A percentile compares a stretch with the other conserved stretches of the same genome.
These are phyloP conservation scores for Chitala chitala DNA, from an alignment of 2,113 vertebrate genomes.

Conservation along the genomic window DNA sequence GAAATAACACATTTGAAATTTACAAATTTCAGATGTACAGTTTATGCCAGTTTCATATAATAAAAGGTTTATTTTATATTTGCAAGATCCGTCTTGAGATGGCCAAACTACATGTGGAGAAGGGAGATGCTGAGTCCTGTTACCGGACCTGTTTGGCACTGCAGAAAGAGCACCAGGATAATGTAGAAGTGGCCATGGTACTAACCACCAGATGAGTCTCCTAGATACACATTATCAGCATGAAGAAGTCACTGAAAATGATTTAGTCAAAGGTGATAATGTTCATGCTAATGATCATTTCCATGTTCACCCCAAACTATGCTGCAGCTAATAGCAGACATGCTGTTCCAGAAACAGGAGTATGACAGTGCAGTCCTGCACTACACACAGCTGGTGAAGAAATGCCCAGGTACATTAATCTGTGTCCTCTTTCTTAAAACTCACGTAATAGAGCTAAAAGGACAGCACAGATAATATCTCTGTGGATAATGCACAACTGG, in stretches of 20 bases:
- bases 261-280: too few relatives aligned
- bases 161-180: conserved; percentile 42
- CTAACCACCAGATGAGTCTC: neutral
- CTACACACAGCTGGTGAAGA: conserved; percentile 48
- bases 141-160: conserved; percentile 51
- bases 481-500: too few relatives aligned
- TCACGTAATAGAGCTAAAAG: too few relatives aligned
- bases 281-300: neutral
- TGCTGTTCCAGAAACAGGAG: conserved; percentile 58
- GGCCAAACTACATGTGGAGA: conserved; percentile 52
- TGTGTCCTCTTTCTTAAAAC: neutral
- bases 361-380: conserved; percentile 48
- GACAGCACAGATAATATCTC: too few relatives aligned
- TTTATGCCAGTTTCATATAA: too few relatives aligned
- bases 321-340: conserved; percentile 55
- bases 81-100: conserved; percentile 56
- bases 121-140: conserved; percentile 58
- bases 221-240: neutral
- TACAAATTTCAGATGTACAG: too few relatives aligned
- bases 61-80: neutral
- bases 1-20: too few relatives aligned
- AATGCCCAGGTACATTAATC: conserved; percentile 44
- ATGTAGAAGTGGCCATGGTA: conserved; percentile 51
- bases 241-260: too few relatives aligned
- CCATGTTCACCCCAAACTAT: neutral